Conservation (phyloP, 2,888 invertebrate genomes). For the Rhogogaster chlorosoma region DNA sequence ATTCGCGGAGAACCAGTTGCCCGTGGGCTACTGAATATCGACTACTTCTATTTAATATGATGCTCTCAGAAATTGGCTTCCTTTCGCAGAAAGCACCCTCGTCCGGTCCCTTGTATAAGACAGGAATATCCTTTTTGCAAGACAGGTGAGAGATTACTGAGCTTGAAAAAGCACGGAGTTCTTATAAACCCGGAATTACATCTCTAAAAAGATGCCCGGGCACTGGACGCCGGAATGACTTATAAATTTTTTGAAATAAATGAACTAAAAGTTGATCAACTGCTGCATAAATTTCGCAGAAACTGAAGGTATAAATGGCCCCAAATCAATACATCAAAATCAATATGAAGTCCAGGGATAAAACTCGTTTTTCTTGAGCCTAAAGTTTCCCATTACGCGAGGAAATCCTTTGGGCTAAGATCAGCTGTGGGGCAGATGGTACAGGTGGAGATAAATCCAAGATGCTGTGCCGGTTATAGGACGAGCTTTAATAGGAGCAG, state of each 20-base stretch:
- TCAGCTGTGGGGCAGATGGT: conserved; percentile 49
- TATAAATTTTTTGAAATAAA: not conserved
- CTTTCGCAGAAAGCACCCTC: not conserved
- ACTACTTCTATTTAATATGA: not conserved
- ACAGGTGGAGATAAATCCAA: conserved; percentile 44
- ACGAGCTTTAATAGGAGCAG: conserved; percentile 27
- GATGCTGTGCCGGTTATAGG: conserved; percentile 35
- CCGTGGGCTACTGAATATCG: conserved; percentile 6
- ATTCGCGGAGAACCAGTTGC: not conserved
- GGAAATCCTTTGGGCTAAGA: conserved; percentile 23
- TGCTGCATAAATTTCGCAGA: not conserved
- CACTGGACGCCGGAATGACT: not conserved
- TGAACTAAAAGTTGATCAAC: not conserved
- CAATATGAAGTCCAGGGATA: not conserved
- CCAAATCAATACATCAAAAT: not conserved
- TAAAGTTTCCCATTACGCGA: conserved; percentile 25
- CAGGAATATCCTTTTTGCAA: not conserved
- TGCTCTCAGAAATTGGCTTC: conserved; percentile 22
- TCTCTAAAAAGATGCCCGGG: not conserved
- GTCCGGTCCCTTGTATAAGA: not conserved
- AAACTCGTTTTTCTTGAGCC: not conserved
- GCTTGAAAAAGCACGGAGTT: not conserved
- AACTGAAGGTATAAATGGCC: not conserved
- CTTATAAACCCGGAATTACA: not conserved
- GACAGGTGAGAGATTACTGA: not conserved